phyloP scores from a whole-genome alignment of 2,888 invertebrate species.

The Agrilus cyanescens region DNA sequence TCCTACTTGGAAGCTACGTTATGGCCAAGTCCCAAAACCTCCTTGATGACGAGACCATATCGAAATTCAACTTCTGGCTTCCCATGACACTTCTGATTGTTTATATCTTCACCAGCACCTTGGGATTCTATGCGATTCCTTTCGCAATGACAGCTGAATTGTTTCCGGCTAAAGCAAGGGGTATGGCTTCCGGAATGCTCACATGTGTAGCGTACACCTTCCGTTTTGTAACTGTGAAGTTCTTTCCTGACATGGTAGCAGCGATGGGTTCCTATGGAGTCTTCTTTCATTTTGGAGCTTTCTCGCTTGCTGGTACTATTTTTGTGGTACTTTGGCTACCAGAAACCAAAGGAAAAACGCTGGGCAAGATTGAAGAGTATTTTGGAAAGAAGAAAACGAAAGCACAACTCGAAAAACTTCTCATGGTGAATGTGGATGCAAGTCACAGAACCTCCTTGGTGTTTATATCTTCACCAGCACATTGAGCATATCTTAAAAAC shows the following conservation, averaged over 20 bases:
- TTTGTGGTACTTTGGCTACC: slow-evolving; percentile 38
- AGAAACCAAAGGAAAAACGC: slow-evolving; percentile 42
- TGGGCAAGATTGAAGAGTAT: slow-evolving; percentile 39
- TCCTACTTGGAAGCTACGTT: slow-evolving; percentile 36
- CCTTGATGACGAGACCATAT: slow-evolving; percentile 17
- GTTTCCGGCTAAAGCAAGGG: slow-evolving; percentile 41
- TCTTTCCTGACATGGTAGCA: slow-evolving; percentile 36
- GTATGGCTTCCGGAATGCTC: slow-evolving; percentile 39
- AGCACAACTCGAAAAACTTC: not conserved
- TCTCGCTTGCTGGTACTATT: slow-evolving; percentile 38
- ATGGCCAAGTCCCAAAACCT: slow-evolving; percentile 24
- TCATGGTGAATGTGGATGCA: too few species aligned
- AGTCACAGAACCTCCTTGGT: too few species aligned
- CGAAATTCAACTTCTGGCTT: slow-evolving; percentile 24
- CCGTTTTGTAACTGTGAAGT: slow-evolving; percentile 41
- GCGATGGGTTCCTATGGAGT: slow-evolving; percentile 36
- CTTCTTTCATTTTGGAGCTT: slow-evolving; percentile 38
- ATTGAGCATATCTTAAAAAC: too few species aligned
- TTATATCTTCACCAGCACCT: slow-evolving; percentile 40
- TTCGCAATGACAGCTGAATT: slow-evolving; percentile 47
- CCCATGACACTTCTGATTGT: slow-evolving; percentile 36
- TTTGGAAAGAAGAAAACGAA: slow-evolving; percentile 26
- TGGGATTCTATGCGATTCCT: slow-evolving; percentile 44
- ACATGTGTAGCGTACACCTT: slow-evolving; percentile 39
- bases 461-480: too few species aligned